Base-by-base conservation (phyloP, 2,797 vertebrate genomes). In the Brachymystax lenok region DNA sequence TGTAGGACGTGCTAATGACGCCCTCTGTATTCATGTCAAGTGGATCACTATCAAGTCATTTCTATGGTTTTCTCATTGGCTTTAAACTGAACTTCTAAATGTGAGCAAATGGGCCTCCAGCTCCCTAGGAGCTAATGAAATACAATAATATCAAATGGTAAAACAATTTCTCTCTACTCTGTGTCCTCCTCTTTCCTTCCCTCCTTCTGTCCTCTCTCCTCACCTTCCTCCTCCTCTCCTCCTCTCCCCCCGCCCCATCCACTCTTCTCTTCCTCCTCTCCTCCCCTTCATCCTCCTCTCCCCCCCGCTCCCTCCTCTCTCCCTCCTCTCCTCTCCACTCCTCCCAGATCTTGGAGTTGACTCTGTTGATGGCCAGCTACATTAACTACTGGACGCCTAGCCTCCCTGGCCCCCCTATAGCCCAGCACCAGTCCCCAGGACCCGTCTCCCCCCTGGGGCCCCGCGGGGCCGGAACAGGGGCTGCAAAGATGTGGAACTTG, bases 281-380 rank as follows among this genome's bases (percentile, higher is more conserved):
- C 24, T 66, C 19, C 74, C 28, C 50, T 73, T 33, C 33, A 78
- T 50, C 24, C 46, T 40, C 2, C 40, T 46, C 10, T 46, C 10
- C 5, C 30, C 27, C 59, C 27, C 77, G 8, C 59, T 21, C 74
- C 27, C 21, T 28, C 71, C 51, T 74, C 79, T 77, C 75, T 24
- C 21, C 27, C 51, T 30, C 33, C 63, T n/a, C 59, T 3, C 76
- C 27, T 64, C 21, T 74, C 28, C 46, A 64, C 30, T 54, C 59
- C n/a, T 59, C 24, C 28, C 84, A 99, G 98, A 97, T 98, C 71
- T 93, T 97, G 92, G 96, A 98, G 89, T 88, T 97, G 84, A 97
- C 97, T 13, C 93, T 97, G 79, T 94, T 97, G 88, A 95, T 97
- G 92, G 97, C 96, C 89, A 97, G 95, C 92, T 99, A 99, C 83